Base-by-base conservation (phyloP, 2,888 invertebrate genomes). In the Crioceris asparagi region DNA sequence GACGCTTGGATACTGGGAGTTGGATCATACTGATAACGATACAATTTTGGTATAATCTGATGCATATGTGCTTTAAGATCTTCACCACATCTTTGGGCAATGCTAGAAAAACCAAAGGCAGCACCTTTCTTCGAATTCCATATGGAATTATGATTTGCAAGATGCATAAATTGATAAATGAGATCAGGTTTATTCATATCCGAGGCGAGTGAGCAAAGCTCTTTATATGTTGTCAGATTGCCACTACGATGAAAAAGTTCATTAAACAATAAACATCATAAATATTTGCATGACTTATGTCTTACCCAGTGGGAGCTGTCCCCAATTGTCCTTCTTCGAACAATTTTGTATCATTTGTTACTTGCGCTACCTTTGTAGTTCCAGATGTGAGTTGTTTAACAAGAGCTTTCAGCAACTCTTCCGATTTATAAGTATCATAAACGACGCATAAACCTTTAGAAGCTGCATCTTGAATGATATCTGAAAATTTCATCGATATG, bases 61-160 rank as follows among this genome's bases (percentile, higher is more conserved):
- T 86, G 81, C 47, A 93, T 62, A 61, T 86, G 83, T 6, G 81
- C 79, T 35, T 83, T 74, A 45, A 94, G 70, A 59, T 88, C 85
- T 14, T 83, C 81, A 2, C 84, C 84, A 16, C 91, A 90, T 55
- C 82, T 79, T 38, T 79, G 70, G 0, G 91, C 86, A 39, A 93
- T 84, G 0, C 82, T 83, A 34, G 86, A 82, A 62, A 94, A 85
- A 0, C 93, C 93, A 66, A 91, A 90, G 0, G 92, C 92, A 6
- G 93, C 92, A 7, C 93, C 93, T 70, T 85, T 87, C 59, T 88
- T 90, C 5, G 91, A 90, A 52, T 88, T 92, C 94, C 93, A 96
- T 36, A 85, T 74, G 2, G 91, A 83, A 64, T 94, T 91, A 58
- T 93, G 88, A 69, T 92, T 92, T 0, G 93, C 93, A 45, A 94